These are phyloP conservation scores for Borostomias antarcticus DNA, from an alignment of 2,797 vertebrate species.

Conservation along the genomic window DNA sequence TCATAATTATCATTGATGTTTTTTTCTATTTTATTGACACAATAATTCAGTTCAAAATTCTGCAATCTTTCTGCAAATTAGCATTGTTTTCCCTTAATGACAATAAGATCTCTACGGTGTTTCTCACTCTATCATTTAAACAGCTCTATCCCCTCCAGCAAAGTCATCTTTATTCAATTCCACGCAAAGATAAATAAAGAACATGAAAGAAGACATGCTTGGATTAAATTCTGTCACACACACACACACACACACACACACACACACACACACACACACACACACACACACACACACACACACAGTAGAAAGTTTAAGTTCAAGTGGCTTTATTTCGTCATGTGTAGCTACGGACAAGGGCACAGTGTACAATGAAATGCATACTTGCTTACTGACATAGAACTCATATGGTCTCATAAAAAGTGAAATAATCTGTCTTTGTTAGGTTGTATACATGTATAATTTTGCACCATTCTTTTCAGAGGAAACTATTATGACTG, in stretches of 20 bases:
- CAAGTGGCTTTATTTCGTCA: not conserved
- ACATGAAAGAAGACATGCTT: constrained; percentile 35
- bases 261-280: no score
- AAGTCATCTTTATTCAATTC: constrained; percentile 58
- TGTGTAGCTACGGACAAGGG: no score
- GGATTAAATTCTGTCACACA: not conserved
- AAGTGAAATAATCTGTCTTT: no score
- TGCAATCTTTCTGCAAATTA: constrained; percentile 55
- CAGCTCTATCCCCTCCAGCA: constrained; percentile 49
- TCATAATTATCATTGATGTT: constrained; percentile 58
- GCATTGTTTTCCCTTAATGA: constrained; percentile 54
- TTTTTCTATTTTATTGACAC: constrained; percentile 54
- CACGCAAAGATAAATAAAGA: constrained; percentile 65
- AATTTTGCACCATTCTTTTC: no score
- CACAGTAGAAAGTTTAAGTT: not conserved
- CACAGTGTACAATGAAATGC: no score
- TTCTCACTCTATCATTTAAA: constrained; percentile 65
- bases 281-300: not conserved
- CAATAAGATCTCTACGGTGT: constrained; percentile 54
- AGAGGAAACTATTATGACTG: no score
- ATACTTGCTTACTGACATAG: no score
- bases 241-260: not conserved
- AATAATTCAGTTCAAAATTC: constrained; percentile 65
- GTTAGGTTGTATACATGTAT: no score
- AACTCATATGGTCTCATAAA: no score